These are phyloP conservation scores for Parus major DNA, from an alignment of 2,113 vertebrate genomes.

Conservation along the genomic window DNA sequence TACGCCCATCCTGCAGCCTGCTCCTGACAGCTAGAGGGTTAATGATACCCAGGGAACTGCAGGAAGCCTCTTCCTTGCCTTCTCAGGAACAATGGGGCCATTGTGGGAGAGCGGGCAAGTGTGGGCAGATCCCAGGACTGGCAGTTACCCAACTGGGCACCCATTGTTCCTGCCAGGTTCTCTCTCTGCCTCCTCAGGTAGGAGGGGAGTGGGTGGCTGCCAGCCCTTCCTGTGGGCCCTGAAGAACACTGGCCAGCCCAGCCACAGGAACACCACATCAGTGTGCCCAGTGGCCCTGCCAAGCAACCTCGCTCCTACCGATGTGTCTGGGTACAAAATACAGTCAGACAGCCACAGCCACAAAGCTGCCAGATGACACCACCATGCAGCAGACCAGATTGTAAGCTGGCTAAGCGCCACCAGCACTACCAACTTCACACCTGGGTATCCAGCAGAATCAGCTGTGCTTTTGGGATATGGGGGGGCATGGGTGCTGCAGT, in stretches of 20 bases:
- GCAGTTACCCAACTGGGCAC: slow-evolving; percentile 10
- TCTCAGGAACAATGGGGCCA: slow-evolving; percentile 73
- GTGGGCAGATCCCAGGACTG: slow-evolving; percentile 64
- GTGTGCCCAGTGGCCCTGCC: accelerated
- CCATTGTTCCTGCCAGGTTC: background rate
- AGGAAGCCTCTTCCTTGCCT: slow-evolving; percentile 71
- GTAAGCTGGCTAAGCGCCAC: background rate
- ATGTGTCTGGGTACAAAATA: background rate
- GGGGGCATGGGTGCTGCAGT: background rate
- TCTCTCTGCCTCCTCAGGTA: slow-evolving; percentile 61
- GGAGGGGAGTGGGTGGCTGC: background rate
- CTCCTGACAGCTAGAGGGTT: slow-evolving; percentile 53
- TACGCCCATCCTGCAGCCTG: background rate
- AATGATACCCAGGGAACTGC: slow-evolving; percentile 51
- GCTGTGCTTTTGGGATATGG: background rate
- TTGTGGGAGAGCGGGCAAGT: slow-evolving; percentile 69
- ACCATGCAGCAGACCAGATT: background rate
- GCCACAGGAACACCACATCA: background rate
- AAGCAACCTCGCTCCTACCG: background rate
- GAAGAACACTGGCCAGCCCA: background rate
- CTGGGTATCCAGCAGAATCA: background rate
- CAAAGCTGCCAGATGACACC: background rate
- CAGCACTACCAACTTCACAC: background rate
- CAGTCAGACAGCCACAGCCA: background rate
- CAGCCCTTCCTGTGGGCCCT: background rate